These are phyloP conservation scores for Steinernema carpocapsae DNA, from an alignment of 2,888 invertebrate genomes.

Conservation along the genomic window DNA sequence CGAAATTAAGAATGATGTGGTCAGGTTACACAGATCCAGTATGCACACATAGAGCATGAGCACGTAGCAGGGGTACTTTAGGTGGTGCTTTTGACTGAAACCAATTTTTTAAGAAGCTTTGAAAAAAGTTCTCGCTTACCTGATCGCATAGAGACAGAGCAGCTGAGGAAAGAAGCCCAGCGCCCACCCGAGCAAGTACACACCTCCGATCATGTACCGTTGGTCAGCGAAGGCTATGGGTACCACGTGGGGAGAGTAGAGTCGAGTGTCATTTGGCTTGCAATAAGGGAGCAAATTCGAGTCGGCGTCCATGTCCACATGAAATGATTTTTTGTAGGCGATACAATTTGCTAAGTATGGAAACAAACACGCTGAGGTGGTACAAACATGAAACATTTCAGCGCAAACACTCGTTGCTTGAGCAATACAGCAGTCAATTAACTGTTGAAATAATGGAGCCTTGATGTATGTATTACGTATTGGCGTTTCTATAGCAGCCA, in stretches of 20 bases:
- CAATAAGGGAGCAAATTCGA: background rate
- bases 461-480: no score
- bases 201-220: background rate
- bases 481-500: no score
- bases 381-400: no score
- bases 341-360: no score
- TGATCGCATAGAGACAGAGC: background rate
- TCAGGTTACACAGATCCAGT: conserved; percentile 8
- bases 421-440: no score
- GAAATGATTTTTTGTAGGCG: background rate
- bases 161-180: conserved; percentile 18
- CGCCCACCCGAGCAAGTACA: background rate
- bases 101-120: background rate
- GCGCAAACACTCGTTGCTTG: no score
- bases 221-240: conserved; percentile 5
- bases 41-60: conserved; percentile 24
- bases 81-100: conserved; percentile 24
- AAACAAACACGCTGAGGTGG: no score
- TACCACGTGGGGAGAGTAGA: background rate
- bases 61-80: conserved; percentile 19
- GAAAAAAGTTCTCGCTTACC: background rate
- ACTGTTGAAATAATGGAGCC: no score
- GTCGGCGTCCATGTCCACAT: background rate
- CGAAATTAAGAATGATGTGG: conserved; percentile 1
- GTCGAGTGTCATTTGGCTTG: background rate